Conservation (phyloP, 2,797 vertebrate genomes). For the Taeniopygia guttata region DNA sequence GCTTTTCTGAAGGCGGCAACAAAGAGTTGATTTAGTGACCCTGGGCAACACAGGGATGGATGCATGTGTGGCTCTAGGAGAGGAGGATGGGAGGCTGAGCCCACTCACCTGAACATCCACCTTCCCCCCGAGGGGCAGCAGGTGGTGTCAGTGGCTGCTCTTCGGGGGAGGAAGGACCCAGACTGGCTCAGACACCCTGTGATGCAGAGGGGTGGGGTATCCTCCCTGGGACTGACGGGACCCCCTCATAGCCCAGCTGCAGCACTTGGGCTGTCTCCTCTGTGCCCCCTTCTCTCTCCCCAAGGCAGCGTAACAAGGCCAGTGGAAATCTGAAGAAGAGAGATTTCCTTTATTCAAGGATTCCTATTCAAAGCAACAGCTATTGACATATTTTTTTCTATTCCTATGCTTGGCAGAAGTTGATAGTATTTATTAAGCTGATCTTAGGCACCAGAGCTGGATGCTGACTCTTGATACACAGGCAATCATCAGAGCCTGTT, state of each 20-base stretch:
- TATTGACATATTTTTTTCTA: neutral
- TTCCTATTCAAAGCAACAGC: neutral
- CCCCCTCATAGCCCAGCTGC: neutral
- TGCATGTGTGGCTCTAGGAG: neutral
- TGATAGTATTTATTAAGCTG: slow-evolving; percentile 32
- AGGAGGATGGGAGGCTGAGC: neutral
- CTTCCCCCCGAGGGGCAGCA: neutral
- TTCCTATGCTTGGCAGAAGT: neutral
- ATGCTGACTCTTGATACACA: neutral
- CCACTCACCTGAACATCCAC: neutral
- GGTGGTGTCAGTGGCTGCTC: neutral
- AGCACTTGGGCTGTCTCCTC: neutral
- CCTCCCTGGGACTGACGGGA: neutral
- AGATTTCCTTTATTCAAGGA: neutral
- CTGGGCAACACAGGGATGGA: neutral
- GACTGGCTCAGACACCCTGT: neutral
- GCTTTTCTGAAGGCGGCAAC: neutral
- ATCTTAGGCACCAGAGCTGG: neutral
- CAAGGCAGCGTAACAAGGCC: rapidly evolving
- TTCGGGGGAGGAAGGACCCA: neutral
- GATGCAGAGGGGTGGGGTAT: too few species aligned
- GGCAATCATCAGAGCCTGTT: slow-evolving; percentile 26
- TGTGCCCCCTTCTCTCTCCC: neutral
- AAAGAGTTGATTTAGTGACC: too few species aligned
- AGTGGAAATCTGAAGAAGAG: neutral